A percentile compares a stretch with the other conserved stretches of the same genome.
phyloP scores from a whole-genome alignment of 2,888 invertebrate genomes.

The Oligia strigilis region DNA sequence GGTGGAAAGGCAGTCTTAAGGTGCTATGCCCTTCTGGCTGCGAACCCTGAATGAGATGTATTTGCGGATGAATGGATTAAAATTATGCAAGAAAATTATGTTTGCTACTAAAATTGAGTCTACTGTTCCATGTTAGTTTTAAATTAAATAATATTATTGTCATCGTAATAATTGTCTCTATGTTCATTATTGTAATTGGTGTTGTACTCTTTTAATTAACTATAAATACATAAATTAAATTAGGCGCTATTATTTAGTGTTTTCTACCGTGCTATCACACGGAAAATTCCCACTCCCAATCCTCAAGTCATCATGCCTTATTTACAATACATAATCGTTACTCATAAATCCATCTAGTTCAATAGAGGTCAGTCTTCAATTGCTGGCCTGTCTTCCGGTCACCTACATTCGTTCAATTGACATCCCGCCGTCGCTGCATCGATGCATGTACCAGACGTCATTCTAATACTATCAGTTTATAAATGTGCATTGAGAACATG shows the following conservation, averaged over 20 bases:
- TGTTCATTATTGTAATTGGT: not conserved
- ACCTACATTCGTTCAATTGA: conserved; percentile 63
- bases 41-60: too few species aligned
- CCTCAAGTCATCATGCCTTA: conserved; percentile 3
- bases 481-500: conserved; percentile 11
- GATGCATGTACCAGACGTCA: conserved; percentile 28
- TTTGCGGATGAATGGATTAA: not conserved
- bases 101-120: not conserved
- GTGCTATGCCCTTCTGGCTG: not conserved
- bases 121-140: not conserved
- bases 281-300: not conserved
- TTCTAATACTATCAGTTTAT: conserved; percentile 9
- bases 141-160: not conserved
- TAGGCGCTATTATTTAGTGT: not conserved
- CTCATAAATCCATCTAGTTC: conserved; percentile 41
- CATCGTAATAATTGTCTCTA: not conserved
- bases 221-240: not conserved
- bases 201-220: too few species aligned
- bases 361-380: conserved; percentile 50
- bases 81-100: not conserved
- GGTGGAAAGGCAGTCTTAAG: not conserved
- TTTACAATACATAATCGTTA: conserved; percentile 17
- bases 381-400: conserved; percentile 58
- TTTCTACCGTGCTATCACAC: too few species aligned
- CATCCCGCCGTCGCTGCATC: conserved; percentile 27